Evolutionary conservation across 2,797 vertebrate genomes (phyloP).

Genomic region (Danio kyathit): DNA sequence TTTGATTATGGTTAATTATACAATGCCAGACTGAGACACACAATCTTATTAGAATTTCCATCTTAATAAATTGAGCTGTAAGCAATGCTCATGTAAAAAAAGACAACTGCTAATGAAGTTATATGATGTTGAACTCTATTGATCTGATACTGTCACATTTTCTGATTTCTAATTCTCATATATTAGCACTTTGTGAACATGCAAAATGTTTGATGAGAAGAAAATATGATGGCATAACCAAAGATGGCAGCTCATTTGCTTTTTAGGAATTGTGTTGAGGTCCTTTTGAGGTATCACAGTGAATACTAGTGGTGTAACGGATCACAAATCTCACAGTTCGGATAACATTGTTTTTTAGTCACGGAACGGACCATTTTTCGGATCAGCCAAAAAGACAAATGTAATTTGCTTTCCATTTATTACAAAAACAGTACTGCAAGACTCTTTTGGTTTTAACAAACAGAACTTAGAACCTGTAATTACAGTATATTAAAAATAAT

Average conservation of each 20-base stretch:
- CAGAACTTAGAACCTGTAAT: too few relatives aligned
- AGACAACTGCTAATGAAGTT: background rate
- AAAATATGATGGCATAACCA: background rate
- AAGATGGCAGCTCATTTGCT: background rate
- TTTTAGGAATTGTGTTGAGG: background rate
- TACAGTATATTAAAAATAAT: too few relatives aligned
- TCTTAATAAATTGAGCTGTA: background rate
- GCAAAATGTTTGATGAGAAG: background rate
- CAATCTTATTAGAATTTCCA: background rate
- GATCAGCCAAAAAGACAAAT: too few relatives aligned
- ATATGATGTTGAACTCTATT: background rate
- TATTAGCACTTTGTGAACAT: background rate
- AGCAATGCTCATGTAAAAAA: background rate
- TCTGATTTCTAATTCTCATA: background rate
- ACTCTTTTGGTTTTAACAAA: too few relatives aligned
- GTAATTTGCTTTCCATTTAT: too few relatives aligned
- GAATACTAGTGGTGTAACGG: too few relatives aligned
- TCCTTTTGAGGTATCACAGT: too few relatives aligned
- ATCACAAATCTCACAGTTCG: too few relatives aligned
- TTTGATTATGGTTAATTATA: constrained; percentile 10
- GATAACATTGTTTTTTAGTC: too few relatives aligned
- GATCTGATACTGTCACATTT: background rate
- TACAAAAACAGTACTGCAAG: too few relatives aligned
- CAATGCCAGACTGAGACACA: background rate
- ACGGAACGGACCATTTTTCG: too few relatives aligned